Conservation (phyloP, 2,888 invertebrate species). For the Ennomos quercinarius region DNA sequence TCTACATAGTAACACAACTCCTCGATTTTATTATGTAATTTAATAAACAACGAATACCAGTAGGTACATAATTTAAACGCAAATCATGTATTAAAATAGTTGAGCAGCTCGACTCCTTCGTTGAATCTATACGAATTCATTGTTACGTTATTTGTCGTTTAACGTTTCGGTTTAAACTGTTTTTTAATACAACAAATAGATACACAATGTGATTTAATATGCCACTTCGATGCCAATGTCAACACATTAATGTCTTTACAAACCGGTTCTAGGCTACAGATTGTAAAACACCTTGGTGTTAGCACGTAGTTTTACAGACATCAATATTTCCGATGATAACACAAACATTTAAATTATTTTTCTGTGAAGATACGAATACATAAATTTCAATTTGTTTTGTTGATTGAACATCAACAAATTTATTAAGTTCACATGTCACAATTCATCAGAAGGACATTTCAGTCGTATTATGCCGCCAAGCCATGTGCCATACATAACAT, state of each 20-base stretch:
- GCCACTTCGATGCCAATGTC: constrained; percentile 7
- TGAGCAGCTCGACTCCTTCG: no score
- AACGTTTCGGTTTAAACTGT: no score
- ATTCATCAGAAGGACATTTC: constrained; percentile 57
- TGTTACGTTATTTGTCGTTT: no score
- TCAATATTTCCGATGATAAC: background rate
- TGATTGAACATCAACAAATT: background rate
- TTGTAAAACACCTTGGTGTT: constrained; percentile 20
- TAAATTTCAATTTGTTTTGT: no score
- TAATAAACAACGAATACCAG: no score
- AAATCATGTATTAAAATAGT: no score
- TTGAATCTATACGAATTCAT: no score
- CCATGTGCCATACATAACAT: constrained; percentile 58
- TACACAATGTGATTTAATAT: background rate
- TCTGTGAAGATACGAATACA: background rate
- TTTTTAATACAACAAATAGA: no score
- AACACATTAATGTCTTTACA: constrained; percentile 9
- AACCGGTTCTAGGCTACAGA: constrained; percentile 28
- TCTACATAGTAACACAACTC: no score
- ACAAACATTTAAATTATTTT: background rate
- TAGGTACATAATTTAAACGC: no score
- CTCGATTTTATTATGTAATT: no score
- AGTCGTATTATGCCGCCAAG: constrained; percentile 48
- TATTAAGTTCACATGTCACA: constrained; percentile 49
- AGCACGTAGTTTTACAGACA: background rate